Evolutionary conservation across 2,888 invertebrate species (phyloP).

Genomic region (Chymomyza fuscimana): DNA sequence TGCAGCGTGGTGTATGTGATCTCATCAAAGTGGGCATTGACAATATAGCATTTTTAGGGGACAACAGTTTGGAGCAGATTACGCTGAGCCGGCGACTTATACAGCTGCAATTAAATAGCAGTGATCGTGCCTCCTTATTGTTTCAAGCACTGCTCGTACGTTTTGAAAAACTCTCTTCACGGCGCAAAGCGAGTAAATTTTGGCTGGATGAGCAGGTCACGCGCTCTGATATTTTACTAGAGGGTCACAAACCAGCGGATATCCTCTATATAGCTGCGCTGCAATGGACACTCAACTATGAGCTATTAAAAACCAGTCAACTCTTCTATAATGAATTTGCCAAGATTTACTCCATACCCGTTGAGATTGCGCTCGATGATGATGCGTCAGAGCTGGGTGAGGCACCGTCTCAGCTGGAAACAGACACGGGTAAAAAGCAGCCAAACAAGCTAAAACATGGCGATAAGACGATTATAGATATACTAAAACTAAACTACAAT

Average conservation of each 20-base stretch:
- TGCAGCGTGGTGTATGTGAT: slow-evolving; percentile 76
- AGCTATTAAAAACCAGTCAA: slow-evolving; percentile 75
- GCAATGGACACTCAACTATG: slow-evolving; percentile 78
- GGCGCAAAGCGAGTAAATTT: slow-evolving; percentile 34
- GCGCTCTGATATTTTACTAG: slow-evolving; percentile 17
- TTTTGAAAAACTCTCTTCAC: slow-evolving; percentile 36
- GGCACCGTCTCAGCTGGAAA: slow-evolving; percentile 5
- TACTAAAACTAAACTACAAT: slow-evolving; percentile 74
- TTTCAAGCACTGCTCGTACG: slow-evolving; percentile 66
- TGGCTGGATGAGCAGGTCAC: slow-evolving; percentile 54
- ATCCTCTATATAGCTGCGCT: slow-evolving; percentile 74
- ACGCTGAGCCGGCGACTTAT: slow-evolving; percentile 71
- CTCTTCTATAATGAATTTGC: slow-evolving; percentile 76
- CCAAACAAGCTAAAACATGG: slow-evolving; percentile 53
- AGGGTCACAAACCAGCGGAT: slow-evolving; percentile 65
- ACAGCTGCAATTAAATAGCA: slow-evolving; percentile 74
- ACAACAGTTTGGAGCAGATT: slow-evolving; percentile 71
- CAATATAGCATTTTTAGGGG: slow-evolving; percentile 76
- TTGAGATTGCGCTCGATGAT: slow-evolving; percentile 55
- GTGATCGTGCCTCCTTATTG: slow-evolving; percentile 64
- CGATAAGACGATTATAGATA: slow-evolving; percentile 74
- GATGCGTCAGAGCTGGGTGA: slow-evolving; percentile 7
- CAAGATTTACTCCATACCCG: slow-evolving; percentile 71
- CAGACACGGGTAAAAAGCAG: background rate
- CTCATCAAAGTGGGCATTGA: slow-evolving; percentile 79